Conservation (phyloP, 1,140 invertebrate species). For the Rhagoletis pomonella region DNA sequence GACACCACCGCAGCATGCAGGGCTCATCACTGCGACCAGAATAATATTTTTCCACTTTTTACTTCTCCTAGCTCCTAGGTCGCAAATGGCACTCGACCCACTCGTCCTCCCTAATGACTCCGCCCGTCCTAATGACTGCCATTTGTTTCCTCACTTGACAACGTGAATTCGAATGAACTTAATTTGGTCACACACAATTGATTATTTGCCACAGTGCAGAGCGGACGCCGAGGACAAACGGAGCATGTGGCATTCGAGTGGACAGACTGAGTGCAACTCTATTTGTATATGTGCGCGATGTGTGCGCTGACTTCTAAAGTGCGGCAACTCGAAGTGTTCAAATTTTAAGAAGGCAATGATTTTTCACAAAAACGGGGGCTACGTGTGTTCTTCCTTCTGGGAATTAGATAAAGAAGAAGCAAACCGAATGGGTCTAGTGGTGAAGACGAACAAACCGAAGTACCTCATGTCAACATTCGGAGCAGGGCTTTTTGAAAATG, state of each 20-base stretch:
- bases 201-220: slow-evolving; percentile 55
- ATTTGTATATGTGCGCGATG: neutral
- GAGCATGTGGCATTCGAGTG: neutral
- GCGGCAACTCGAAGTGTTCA: too few relatives aligned
- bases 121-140: slow-evolving; percentile 39
- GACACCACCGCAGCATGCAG: neutral
- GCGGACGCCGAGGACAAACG: slow-evolving; percentile 4
- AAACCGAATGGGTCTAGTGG: too few relatives aligned
- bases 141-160: slow-evolving; percentile 50
- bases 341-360: too few relatives aligned
- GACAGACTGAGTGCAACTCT: neutral
- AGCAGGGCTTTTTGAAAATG: too few relatives aligned
- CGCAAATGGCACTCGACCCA: neutral
- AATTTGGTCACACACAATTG: slow-evolving; percentile 60
- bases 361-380: too few relatives aligned
- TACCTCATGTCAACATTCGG: too few relatives aligned
- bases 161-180: slow-evolving; percentile 56
- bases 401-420: too few relatives aligned
- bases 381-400: too few relatives aligned
- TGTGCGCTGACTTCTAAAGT: neutral
- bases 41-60: slow-evolving; percentile 41
- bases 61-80: neutral
- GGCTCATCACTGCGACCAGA: slow-evolving; percentile 20
- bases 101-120: slow-evolving; percentile 2
- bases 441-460: too few relatives aligned